Evolutionary conservation across 2,888 invertebrate genomes (phyloP).

Genomic region (Exocentrus adspersus): DNA sequence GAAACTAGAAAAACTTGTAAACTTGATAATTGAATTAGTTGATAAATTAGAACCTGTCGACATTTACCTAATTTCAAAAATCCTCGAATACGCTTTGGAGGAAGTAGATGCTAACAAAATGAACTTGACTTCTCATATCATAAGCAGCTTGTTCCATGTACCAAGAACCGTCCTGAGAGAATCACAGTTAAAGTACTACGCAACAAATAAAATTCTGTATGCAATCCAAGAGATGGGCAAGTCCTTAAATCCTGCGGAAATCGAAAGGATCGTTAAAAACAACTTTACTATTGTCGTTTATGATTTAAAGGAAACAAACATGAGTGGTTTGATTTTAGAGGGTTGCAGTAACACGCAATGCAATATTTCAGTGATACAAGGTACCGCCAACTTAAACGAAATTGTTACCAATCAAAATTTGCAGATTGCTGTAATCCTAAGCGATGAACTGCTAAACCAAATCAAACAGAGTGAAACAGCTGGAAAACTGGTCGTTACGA

Average conservation of each 20-base stretch:
- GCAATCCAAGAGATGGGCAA: conserved; percentile 41
- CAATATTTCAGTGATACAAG: conserved; percentile 39
- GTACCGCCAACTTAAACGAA: conserved; percentile 27
- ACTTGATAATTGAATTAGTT: conserved; percentile 23
- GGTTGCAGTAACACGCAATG: conserved; percentile 55
- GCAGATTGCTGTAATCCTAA: conserved; percentile 42
- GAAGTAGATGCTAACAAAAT: conserved; percentile 55
- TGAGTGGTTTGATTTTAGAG: conserved; percentile 64
- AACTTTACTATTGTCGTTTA: conserved; percentile 65
- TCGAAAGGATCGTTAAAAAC: conserved; percentile 56
- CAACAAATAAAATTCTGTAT: conserved; percentile 46
- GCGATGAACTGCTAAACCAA: conserved; percentile 42
- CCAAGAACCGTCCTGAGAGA: conserved; percentile 36
- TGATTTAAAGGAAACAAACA: conserved; percentile 55
- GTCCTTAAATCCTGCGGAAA: conserved; percentile 6
- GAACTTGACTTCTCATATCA: conserved; percentile 60
- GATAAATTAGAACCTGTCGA: conserved; percentile 40
- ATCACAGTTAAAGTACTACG: conserved; percentile 39
- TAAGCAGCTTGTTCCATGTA: conserved; percentile 62
- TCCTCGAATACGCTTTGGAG: conserved; percentile 31
- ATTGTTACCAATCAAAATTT: conserved; percentile 25
- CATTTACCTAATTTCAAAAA: conserved; percentile 47
- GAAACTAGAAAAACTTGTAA: conserved; percentile 34
- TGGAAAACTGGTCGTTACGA: conserved; percentile 39
- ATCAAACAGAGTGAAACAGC: conserved; percentile 26